phyloP scores from a whole-genome alignment of 2,113 vertebrate genomes.

The Sterrhoptilus dennistouni region DNA sequence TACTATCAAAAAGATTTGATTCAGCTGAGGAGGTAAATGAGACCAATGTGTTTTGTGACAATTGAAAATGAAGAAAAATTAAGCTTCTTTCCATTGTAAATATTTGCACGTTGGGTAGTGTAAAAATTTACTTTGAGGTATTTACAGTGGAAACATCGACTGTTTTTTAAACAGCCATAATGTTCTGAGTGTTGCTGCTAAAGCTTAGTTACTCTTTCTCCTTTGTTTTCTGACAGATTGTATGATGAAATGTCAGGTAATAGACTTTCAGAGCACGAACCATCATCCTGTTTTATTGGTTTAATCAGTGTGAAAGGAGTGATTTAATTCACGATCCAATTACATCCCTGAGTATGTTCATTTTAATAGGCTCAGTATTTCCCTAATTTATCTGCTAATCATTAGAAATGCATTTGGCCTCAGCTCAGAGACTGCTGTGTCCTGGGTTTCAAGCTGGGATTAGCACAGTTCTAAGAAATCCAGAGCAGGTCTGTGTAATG shows the following conservation, averaged over 20 bases:
- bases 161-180: neutral
- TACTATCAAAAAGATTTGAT: neutral
- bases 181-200: neutral
- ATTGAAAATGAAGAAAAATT: neutral
- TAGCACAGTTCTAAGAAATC: neutral
- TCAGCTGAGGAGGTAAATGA: neutral
- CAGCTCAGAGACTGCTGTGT: constrained; percentile 17
- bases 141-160: neutral
- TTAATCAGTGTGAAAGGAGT: constrained; percentile 46
- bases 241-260: neutral
- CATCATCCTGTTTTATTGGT: neutral
- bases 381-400: constrained; percentile 55
- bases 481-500: neutral
- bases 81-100: neutral
- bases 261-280: neutral
- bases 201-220: neutral
- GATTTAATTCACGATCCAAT: constrained; percentile 32
- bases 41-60: neutral
- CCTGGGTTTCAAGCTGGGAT: neutral
- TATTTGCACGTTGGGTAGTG: neutral
- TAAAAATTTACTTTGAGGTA: neutral
- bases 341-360: neutral
- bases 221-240: neutral
- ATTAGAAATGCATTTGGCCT: constrained; percentile 44
- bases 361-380: constrained; percentile 45